These are phyloP conservation scores for Leucophenga montana DNA, from an alignment of 2,888 invertebrate species.

Conservation along the genomic window DNA sequence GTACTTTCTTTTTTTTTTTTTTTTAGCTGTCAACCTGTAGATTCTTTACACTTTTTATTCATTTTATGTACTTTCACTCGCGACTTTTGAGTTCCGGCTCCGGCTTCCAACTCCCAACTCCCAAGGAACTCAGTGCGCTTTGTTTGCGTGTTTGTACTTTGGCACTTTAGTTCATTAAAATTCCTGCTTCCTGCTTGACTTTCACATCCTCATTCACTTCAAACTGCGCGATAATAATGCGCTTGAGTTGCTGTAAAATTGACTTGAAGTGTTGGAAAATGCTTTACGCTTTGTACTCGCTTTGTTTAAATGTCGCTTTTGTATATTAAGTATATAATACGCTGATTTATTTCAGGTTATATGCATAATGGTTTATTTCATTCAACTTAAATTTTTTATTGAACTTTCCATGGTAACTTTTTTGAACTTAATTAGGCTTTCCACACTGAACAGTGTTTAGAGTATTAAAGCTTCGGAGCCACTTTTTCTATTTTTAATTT, in stretches of 20 bases:
- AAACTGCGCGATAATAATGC: slow-evolving; percentile 3
- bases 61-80: slow-evolving; percentile 16
- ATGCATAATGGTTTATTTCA: too few species aligned
- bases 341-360: too few species aligned
- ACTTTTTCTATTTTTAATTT: too few species aligned
- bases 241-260: not conserved
- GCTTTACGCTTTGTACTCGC: not conserved
- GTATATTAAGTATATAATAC: too few species aligned
- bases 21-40: slow-evolving; percentile 13
- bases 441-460: too few species aligned
- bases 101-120: too few species aligned
- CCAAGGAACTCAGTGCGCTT: not conserved
- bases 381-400: too few species aligned
- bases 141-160: slow-evolving; percentile 14
- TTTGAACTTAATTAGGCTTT: too few species aligned
- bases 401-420: too few species aligned
- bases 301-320: too few species aligned
- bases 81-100: not conserved
- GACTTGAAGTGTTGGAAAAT: slow-evolving; percentile 10
- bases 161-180: slow-evolving; percentile 60
- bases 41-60: slow-evolving; percentile 29
- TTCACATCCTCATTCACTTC: not conserved
- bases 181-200: slow-evolving; percentile 32
- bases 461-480: too few species aligned
- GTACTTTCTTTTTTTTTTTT: not conserved